A percentile compares a stretch with the other conserved stretches of the same genome.
phyloP scores from a whole-genome alignment of 2,113 vertebrate species.

The Astur gentilis region DNA sequence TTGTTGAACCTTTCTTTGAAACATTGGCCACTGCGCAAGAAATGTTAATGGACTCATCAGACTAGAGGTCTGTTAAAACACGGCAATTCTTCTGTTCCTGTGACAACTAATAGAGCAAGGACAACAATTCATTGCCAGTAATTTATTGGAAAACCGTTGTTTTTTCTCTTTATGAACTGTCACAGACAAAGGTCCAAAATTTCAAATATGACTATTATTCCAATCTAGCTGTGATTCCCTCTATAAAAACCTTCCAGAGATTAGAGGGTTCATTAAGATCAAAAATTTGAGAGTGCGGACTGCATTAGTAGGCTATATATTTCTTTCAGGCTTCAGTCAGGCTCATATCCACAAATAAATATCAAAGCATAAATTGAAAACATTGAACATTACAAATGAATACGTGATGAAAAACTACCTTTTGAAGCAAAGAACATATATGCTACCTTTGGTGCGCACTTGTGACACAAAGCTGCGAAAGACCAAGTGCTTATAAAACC shows the following conservation, averaged over 20 bases:
- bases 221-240: not conserved
- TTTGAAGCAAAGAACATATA: not conserved
- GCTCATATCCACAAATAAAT: not conserved
- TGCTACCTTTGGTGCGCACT: not conserved
- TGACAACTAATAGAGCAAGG: not conserved
- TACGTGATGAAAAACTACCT: not conserved
- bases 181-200: not conserved
- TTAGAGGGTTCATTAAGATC: not conserved
- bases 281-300: not conserved
- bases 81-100: fast-evolving
- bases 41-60: not conserved
- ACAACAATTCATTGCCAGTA: not conserved
- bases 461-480: not conserved
- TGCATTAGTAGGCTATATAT: not conserved
- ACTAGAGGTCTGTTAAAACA: not conserved
- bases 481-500: not conserved
- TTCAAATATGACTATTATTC: not conserved
- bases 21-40: not conserved
- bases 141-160: not conserved
- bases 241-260: not conserved
- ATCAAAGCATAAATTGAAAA: not conserved
- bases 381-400: not conserved
- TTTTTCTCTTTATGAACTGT: not conserved
- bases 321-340: not conserved
- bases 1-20: not conserved